A percentile compares a stretch with the other conserved stretches of the same genome.
These are phyloP conservation scores for Apamea crenata DNA, from an alignment of 2,888 invertebrate species.

Conservation along the genomic window DNA sequence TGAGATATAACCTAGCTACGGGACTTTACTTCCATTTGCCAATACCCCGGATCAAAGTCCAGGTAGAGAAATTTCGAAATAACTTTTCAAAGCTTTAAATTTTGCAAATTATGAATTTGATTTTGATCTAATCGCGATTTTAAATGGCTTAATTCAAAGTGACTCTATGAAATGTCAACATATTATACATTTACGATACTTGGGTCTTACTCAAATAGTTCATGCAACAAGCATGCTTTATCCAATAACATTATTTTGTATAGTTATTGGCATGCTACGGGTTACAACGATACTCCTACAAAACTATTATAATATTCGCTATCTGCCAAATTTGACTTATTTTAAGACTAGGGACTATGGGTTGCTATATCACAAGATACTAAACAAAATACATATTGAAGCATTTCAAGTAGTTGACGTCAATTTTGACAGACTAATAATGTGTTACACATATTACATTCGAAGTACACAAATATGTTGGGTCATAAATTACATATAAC, in stretches of 20 bases:
- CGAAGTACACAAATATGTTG: constrained; percentile 47
- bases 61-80: constrained; percentile 48
- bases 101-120: constrained; percentile 50
- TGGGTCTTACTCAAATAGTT: constrained; percentile 63
- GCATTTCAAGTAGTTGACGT: constrained; percentile 17
- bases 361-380: background rate
- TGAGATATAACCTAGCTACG: constrained; percentile 89
- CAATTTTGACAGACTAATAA: constrained; percentile 64
- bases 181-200: constrained; percentile 65
- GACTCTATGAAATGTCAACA: constrained; percentile 67
- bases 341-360: background rate
- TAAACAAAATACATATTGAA: constrained; percentile 15
- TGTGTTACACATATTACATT: constrained; percentile 45
- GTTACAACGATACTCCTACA: constrained; percentile 62
- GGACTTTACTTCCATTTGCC: constrained; percentile 75
- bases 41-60: constrained; percentile 74
- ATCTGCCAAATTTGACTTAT: constrained; percentile 64
- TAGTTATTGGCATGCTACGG: constrained; percentile 79
- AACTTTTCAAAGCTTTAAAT: constrained; percentile 31
- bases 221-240: constrained; percentile 86
- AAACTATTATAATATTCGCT: constrained; percentile 51
- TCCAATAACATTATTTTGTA: constrained; percentile 72
- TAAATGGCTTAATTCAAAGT: constrained; percentile 56
- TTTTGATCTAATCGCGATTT: constrained; percentile 32
- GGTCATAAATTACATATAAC: constrained; percentile 46